Percentiles rank a stretch among this genome's conserved stretches.
Evolutionary conservation across 2,113 vertebrate species (phyloP).

Genomic region (Stigmatopora nigra): DNA sequence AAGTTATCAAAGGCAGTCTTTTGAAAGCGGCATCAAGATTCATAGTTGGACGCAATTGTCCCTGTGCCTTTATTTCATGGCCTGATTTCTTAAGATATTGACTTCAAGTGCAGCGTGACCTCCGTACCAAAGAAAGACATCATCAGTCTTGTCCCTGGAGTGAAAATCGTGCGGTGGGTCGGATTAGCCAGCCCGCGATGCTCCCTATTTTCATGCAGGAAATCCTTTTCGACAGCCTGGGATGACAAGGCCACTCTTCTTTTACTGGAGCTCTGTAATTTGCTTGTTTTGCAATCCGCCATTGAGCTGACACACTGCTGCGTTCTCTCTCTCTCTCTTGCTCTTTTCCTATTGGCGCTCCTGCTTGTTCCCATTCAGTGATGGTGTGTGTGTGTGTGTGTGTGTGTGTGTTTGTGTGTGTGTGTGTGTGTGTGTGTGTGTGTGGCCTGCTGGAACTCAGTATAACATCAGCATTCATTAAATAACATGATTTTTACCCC

Average conservation of each 20-base stretch:
- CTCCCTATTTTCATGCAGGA: conserved; percentile 71
- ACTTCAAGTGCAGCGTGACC: conserved; percentile 1
- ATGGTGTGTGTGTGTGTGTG: conserved; percentile 50
- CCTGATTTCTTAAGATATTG: not conserved
- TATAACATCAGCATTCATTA: not conserved
- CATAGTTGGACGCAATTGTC: not conserved
- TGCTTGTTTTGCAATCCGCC: conserved; percentile 70
- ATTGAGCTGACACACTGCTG: conserved; percentile 63
- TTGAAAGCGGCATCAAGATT: not conserved
- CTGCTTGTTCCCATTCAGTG: conserved; percentile 30
- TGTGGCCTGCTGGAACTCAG: conserved; percentile 13
- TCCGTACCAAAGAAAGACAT: not conserved
- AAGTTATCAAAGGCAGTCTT: too few species aligned
- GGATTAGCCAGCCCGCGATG: conserved; percentile 54
- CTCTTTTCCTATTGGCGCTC: not conserved
- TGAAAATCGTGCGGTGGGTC: conserved; percentile 16
- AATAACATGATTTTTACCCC: not conserved
- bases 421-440: conserved; percentile 52
- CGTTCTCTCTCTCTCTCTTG: conserved; percentile 20
- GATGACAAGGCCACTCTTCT: conserved; percentile 74
- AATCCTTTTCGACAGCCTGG: conserved; percentile 72
- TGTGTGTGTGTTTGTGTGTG: conserved; percentile 54
- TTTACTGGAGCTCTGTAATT: conserved; percentile 67
- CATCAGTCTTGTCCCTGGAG: not conserved
- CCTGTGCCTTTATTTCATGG: not conserved